These are phyloP conservation scores for Chiridota heheva DNA, from an alignment of 35 echinoderm and acorn worm genomes.

Conservation along the genomic window DNA sequence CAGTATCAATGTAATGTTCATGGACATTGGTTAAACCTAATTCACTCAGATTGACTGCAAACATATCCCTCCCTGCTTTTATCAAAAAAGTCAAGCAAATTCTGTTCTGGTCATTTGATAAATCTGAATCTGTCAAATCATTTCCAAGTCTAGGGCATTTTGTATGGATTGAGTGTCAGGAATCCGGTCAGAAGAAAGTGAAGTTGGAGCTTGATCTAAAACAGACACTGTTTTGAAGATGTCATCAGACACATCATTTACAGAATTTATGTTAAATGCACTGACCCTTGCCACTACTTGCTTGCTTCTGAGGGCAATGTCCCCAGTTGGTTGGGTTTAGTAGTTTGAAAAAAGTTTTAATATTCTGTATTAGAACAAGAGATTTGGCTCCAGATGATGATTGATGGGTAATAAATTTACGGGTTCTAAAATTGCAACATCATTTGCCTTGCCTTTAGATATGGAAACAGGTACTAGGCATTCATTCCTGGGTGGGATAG, in stretches of 20 bases:
- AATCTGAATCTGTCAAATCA: conserved; percentile 12
- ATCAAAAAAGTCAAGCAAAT: conserved; percentile 2
- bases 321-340: conserved; percentile 33
- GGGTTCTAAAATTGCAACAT: conserved; percentile 15
- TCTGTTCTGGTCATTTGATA: not conserved
- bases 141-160: too few relatives aligned
- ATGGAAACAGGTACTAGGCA: conserved; percentile 1
- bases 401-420: not conserved
- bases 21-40: conserved; percentile 23
- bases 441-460: not conserved
- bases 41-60: conserved; percentile 29
- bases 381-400: conserved; percentile 19
- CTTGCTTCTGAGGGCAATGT: not conserved
- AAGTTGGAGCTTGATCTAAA: too few relatives aligned
- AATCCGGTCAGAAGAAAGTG: too few relatives aligned
- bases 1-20: conserved; percentile 41
- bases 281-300: conserved; percentile 30
- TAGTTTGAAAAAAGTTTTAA: conserved; percentile 1
- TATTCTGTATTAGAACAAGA: not conserved
- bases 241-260: conserved; percentile 1
- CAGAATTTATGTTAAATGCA: not conserved
- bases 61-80: conserved; percentile 29
- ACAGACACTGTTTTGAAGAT: too few relatives aligned
- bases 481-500: conserved; percentile 21
- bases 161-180: too few relatives aligned